Conservation (phyloP, 2,113 vertebrate genomes). For the Aegithalos caudatus region DNA sequence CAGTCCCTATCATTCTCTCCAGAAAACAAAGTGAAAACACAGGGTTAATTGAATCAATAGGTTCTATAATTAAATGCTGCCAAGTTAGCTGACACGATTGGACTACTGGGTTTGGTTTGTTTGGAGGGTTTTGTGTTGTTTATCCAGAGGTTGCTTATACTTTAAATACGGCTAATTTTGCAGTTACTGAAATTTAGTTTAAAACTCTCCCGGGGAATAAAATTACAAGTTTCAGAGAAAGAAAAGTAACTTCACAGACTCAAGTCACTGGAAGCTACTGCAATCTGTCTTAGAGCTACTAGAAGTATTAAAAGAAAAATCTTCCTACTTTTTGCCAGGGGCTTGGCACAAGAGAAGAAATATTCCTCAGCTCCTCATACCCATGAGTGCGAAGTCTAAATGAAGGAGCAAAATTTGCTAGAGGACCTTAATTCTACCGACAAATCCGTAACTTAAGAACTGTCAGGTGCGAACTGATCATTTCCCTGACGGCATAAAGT, state of each 20-base stretch:
- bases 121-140: background rate
- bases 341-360: background rate
- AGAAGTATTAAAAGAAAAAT: background rate
- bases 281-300: background rate
- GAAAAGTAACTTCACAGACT: background rate
- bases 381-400: background rate
- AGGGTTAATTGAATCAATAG: constrained; percentile 25
- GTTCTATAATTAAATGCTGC: background rate
- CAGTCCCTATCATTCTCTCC: background rate
- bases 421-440: background rate
- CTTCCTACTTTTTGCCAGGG: background rate
- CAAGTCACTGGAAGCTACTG: background rate
- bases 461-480: background rate
- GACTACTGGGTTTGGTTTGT: background rate
- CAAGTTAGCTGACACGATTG: background rate
- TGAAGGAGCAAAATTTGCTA: background rate
- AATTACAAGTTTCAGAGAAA: background rate
- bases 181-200: background rate
- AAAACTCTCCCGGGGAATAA: background rate
- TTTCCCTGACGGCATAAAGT: background rate
- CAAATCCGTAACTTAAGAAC: background rate
- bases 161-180: background rate
- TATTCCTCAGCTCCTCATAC: background rate
- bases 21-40: background rate
- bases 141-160: background rate